A percentile compares a stretch with the other conserved stretches of the same genome.
Conservation (phyloP, 2,797 vertebrate species). For the Phaenicophaeus curvirostris region DNA sequence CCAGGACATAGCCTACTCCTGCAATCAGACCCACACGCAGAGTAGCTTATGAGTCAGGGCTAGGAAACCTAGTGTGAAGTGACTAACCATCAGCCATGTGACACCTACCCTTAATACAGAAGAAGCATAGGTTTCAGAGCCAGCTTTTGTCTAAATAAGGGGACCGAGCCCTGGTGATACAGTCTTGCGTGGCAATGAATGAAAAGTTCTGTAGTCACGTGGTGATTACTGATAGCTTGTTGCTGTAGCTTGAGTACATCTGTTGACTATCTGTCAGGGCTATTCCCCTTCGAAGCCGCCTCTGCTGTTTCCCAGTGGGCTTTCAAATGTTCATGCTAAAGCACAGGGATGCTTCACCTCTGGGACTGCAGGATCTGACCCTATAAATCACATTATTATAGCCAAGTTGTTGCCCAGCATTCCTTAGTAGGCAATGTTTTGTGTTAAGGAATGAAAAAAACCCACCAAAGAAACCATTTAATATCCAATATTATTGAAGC, state of each 20-base stretch:
- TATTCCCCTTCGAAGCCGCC: neutral
- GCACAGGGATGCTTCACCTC: neutral
- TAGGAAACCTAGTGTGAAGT: neutral
- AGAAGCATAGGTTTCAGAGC: neutral
- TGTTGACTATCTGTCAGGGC: neutral
- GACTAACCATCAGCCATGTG: neutral
- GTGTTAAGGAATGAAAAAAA: neutral
- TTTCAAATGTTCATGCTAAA: neutral
- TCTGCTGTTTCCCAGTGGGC: neutral
- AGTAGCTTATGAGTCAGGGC: neutral
- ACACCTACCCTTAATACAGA: neutral
- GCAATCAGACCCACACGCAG: neutral
- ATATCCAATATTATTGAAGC: neutral
- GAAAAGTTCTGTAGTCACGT: neutral
- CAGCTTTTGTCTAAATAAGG: neutral
- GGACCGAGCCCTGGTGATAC: neutral
- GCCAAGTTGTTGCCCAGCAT: neutral
- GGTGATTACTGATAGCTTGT: neutral
- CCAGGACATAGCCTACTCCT: accelerated
- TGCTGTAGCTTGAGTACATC: neutral
- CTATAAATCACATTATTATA: neutral
- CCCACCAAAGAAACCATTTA: neutral
- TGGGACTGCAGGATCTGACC: neutral
- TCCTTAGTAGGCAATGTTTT: neutral
- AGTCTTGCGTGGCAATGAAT: neutral